These are phyloP conservation scores for Hyperopisus bebe DNA, from an alignment of 2,113 vertebrate species.

Conservation along the genomic window DNA sequence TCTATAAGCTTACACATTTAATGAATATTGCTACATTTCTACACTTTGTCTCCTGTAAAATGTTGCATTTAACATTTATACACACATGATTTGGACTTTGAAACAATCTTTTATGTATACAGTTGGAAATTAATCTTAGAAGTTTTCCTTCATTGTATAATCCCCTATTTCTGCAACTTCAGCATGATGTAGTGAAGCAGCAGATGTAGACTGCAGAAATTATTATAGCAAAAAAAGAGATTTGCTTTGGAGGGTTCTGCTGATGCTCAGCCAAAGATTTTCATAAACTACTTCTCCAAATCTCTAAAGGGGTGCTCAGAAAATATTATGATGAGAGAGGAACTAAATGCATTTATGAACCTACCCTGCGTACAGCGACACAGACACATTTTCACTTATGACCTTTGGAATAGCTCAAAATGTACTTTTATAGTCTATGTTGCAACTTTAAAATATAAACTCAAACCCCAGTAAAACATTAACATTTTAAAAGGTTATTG, in stretches of 20 bases:
- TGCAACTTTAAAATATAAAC: not conserved
- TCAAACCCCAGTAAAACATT: not conserved
- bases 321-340: conserved; percentile 10
- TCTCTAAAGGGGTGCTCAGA: conserved; percentile 13
- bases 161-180: not conserved
- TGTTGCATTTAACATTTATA: not conserved
- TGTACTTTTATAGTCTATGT: not conserved
- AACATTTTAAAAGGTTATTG: not conserved
- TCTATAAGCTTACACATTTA: not conserved
- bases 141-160: conserved; percentile 8
- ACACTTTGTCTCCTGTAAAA: not conserved
- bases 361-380: not conserved
- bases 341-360: not conserved
- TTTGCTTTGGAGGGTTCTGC: conserved; percentile 16
- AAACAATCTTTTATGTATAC: not conserved
- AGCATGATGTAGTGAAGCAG: conserved; percentile 8
- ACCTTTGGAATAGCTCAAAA: not conserved
- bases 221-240: conserved; percentile 8
- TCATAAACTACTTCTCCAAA: conserved; percentile 12
- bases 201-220: not conserved
- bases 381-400: not conserved
- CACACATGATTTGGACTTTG: not conserved
- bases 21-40: not conserved
- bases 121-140: not conserved
- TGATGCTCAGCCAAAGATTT: conserved; percentile 19